A percentile compares a stretch with the other conserved stretches of the same genome.
These are phyloP conservation scores for Yponomeuta plumbellus DNA, from an alignment of 2,888 invertebrate genomes.

Conservation along the genomic window DNA sequence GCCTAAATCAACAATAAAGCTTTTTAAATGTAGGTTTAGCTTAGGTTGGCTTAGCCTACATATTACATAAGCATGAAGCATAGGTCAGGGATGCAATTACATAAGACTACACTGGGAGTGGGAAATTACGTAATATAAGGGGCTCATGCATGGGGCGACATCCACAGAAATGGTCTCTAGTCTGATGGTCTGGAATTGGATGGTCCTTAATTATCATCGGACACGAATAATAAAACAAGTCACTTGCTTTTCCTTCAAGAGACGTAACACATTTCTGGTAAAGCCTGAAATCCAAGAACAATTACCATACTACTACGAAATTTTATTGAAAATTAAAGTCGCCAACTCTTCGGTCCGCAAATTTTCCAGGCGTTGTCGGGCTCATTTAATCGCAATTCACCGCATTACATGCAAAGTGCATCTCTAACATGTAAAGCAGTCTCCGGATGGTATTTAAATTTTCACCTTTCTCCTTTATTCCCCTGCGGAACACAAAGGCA, in stretches of 20 bases:
- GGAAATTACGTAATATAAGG: no score
- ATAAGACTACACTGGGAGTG: no score
- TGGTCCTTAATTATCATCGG: no score
- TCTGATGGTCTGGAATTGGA: no score
- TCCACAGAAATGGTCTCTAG: no score
- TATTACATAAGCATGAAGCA: no score
- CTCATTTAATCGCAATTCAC: constrained; percentile 52
- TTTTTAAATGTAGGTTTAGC: no score
- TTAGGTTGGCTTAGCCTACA: no score
- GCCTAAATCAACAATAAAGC: no score
- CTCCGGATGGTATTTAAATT: constrained; percentile 69
- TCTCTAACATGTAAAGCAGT: constrained; percentile 74
- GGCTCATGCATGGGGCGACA: no score
- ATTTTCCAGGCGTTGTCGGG: constrained; percentile 26
- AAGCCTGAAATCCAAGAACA: neutral
- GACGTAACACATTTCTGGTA: neutral
- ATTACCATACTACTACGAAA: neutral
- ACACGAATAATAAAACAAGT: no score
- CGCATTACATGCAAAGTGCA: constrained; percentile 70
- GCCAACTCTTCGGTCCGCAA: neutral
- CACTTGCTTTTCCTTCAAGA: neutral
- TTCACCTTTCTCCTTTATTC: constrained; percentile 69
- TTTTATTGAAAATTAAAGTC: neutral
- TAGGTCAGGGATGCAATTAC: no score
- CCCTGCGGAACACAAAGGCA: constrained; percentile 51